Conservation (phyloP, 2,797 vertebrate genomes). For the Denticeps clupeoides region DNA sequence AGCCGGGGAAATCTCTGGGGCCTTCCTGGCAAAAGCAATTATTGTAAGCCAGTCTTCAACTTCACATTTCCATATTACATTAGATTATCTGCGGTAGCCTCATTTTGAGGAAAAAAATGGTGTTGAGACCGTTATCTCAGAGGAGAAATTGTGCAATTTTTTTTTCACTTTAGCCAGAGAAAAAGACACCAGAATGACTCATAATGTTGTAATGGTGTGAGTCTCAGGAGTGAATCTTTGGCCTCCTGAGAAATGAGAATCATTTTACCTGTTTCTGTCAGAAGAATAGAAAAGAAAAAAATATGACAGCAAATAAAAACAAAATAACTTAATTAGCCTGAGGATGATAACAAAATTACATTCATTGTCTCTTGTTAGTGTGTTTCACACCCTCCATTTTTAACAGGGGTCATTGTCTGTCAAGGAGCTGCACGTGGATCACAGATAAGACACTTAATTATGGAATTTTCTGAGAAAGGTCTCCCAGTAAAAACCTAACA, state of each 20-base stretch:
- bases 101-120: no score
- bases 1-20: neutral
- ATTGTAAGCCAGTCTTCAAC: no score
- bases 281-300: neutral
- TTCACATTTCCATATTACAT: no score
- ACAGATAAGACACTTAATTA: constrained; percentile 30
- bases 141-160: no score
- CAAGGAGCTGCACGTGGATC: constrained; percentile 11
- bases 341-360: constrained; percentile 38
- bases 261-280: neutral
- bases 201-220: no score
- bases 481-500: neutral
- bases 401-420: constrained; percentile 32
- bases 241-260: neutral
- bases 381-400: constrained; percentile 32
- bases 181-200: no score
- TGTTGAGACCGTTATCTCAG: no score
- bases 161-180: neutral
- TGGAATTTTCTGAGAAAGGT: constrained; percentile 8
- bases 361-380: constrained; percentile 36
- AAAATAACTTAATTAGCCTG: constrained; percentile 48
- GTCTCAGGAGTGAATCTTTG: neutral
- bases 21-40: no score
- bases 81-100: no score
- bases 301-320: constrained; percentile 7